Evolutionary conservation across 1,140 invertebrate genomes (phyloP).

Genomic region (Lordiphosa clarofinis): DNA sequence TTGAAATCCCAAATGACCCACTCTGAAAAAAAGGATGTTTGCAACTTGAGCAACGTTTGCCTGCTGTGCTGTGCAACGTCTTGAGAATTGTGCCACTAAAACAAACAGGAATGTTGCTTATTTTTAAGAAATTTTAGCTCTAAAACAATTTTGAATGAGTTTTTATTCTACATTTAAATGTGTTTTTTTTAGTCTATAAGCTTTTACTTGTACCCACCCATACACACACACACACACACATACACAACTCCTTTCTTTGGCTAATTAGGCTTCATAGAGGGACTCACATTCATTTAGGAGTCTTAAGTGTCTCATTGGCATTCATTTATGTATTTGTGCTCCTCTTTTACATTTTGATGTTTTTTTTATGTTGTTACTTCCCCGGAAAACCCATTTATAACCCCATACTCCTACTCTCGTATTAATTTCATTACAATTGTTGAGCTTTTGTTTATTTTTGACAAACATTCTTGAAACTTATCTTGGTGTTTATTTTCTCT

Average conservation of each 20-base stretch:
- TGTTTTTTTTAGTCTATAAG: conserved; percentile 46
- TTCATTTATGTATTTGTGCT: conserved; percentile 49
- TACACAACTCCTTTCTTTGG: conserved; percentile 8
- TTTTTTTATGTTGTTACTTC: conserved; percentile 24
- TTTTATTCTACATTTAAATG: conserved; percentile 15
- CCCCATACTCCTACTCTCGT: conserved; percentile 9
- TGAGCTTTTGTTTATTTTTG: conserved; percentile 1
- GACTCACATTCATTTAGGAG: conserved; percentile 24
- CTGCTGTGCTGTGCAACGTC: conserved; percentile 39
- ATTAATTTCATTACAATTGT: conserved; percentile 24
- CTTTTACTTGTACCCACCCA: conserved; percentile 35
- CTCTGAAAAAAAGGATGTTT: conserved; percentile 15
- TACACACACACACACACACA: conserved; percentile 4
- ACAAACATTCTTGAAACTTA: conserved; percentile 6
- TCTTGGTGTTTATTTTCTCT: conserved; percentile 4
- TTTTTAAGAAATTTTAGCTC: conserved; percentile 59
- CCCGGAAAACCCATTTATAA: conserved; percentile 19
- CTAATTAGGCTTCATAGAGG: conserved; percentile 23
- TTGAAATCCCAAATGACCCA: no score
- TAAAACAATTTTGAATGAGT: conserved; percentile 65
- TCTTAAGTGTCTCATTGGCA: conserved; percentile 68
- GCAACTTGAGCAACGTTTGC: conserved; percentile 60
- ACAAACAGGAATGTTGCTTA: conserved; percentile 17
- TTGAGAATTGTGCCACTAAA: not conserved
- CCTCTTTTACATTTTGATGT: conserved; percentile 11